Conservation (phyloP, 2,797 vertebrate species). For the Neostethus bicornis region DNA sequence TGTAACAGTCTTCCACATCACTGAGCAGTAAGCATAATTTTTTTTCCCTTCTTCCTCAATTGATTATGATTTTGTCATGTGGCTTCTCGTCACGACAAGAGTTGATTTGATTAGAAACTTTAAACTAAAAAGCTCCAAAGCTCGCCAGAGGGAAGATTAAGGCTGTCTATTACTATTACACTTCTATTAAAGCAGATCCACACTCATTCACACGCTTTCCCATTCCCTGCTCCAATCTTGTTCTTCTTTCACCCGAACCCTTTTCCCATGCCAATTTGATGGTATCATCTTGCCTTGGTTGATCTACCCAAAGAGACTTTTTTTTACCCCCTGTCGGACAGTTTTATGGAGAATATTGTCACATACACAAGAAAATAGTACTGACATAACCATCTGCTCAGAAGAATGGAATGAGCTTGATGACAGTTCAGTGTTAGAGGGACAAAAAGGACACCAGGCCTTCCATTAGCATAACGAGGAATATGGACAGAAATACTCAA, state of each 20-base stretch:
- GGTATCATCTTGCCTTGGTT: conserved; percentile 65
- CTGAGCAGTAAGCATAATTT: conserved; percentile 26
- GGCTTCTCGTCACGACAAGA: conserved; percentile 39
- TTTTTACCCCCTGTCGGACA: conserved; percentile 31
- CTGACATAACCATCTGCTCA: conserved; percentile 35
- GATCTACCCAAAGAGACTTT: conserved; percentile 65
- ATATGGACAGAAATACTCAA: conserved; percentile 41
- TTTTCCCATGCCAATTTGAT: conserved; percentile 57
- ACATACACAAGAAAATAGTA: conserved; percentile 44
- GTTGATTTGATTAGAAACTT: conserved; percentile 58
- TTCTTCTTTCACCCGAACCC: conserved; percentile 53
- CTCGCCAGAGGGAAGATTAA: conserved; percentile 45
- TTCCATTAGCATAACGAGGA: conserved; percentile 30
- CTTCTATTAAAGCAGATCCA: conserved; percentile 51
- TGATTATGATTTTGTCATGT: conserved; percentile 58
- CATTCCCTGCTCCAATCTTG: conserved; percentile 40
- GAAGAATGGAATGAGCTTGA: conserved; percentile 55
- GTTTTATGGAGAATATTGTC: conserved; percentile 34
- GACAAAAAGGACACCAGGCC: conserved; percentile 16
- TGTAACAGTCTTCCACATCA: conserved; percentile 30
- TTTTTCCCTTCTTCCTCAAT: conserved; percentile 30
- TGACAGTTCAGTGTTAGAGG: conserved; percentile 27
- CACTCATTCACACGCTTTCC: conserved; percentile 50
- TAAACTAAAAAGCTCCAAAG: conserved; percentile 24
- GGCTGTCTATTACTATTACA: conserved; percentile 41